Percentiles rank a stretch among this genome's conserved stretches.
phyloP scores from a whole-genome alignment of 2,113 vertebrate genomes.

The Rhabdornis inornatus region DNA sequence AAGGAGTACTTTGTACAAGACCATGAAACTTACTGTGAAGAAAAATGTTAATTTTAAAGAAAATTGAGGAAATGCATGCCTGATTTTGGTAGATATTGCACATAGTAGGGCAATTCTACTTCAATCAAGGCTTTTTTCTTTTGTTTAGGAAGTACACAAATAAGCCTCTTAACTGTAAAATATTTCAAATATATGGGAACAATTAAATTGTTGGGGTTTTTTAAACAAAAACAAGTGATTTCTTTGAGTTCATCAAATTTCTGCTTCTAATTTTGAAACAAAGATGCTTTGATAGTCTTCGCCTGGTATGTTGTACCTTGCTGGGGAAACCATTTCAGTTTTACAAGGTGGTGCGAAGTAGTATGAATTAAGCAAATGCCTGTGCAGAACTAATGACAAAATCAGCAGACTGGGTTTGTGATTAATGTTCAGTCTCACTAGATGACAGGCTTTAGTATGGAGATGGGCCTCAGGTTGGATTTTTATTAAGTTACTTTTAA shows the following conservation, averaged over 20 bases:
- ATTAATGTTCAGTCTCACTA: neutral
- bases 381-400: neutral
- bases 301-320: neutral
- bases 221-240: neutral
- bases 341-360: neutral
- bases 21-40: neutral
- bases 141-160: neutral
- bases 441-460: neutral
- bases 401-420: neutral
- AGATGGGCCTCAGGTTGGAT: neutral
- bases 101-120: neutral
- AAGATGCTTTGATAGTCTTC: neutral
- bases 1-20: neutral
- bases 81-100: neutral
- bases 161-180: neutral
- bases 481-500: neutral
- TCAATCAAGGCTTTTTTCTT: neutral
- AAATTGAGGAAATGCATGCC: neutral
- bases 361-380: neutral
- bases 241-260: neutral
- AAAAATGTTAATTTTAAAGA: neutral
- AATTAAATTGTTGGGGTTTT: neutral
- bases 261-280: neutral
- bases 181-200: neutral
- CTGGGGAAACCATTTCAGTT: neutral